Evolutionary conservation across 2,113 vertebrate genomes (phyloP), one percentile per base, ranked within the genome.

Genomic region (Alaudala cheleensis): DNA sequence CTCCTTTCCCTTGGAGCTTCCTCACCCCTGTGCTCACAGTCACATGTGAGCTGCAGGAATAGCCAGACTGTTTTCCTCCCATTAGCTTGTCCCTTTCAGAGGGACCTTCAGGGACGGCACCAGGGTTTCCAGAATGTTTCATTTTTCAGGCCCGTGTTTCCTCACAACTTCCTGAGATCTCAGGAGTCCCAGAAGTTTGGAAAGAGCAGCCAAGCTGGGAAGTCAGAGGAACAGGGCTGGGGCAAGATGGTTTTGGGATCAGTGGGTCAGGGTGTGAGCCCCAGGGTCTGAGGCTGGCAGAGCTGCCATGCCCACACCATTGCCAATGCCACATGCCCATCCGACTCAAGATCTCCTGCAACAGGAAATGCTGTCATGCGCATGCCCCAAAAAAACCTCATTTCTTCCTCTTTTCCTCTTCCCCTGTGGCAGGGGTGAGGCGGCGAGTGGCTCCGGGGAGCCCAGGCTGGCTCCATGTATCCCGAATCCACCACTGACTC

Each of bases 401-500:
- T 78, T 92, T 96, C 95, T 93, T 97, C 93, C 95, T 95, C 95
- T 88, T 94, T 90, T 79, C 69, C 71, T 92, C 78, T 94, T 92
- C 83, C 82, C 89, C 89, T 15, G 76, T 14, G 88, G 50, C 93
- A 92, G 96, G 34, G 64, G 88, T 97, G 94, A 97, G 95, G 89
- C 69, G 23, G 72, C 37, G 20, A 72, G 77, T 10, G 28, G 92
- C 89, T 84, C 96, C 53, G 37, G 93, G 93, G 95, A 25, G 90
- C 92, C 95, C 95, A 97, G 96, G 91, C 98, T 96, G 92, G 97
- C 99, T 98, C 98, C 98, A 99, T 99, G 99, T 99, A 99, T 99
- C 99, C 99, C 25, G 99, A 99, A 99, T 99, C 99, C 40, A 99
- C 99, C 96, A 99, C 99, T 54, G 99, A 99, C 98, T 99, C 99